A percentile compares a stretch with the other conserved stretches of the same genome.
These are phyloP conservation scores for Calephelis nemesis DNA, from an alignment of 1,140 invertebrate species.

Conservation along the genomic window DNA sequence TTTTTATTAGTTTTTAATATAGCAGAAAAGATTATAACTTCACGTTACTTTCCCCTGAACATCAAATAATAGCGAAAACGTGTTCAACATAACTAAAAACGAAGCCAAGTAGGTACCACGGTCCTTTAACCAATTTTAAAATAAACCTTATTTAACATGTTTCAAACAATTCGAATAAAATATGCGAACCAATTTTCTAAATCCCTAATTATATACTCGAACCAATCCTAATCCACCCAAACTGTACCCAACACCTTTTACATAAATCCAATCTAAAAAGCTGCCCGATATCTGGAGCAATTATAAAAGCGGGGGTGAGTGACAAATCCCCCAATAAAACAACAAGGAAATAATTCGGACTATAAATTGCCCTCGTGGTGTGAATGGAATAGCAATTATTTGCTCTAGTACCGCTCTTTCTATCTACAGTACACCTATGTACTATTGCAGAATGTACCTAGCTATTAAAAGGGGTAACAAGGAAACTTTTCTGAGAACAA, in stretches of 20 bases:
- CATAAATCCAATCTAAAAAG: constrained; percentile 73
- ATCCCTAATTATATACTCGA: constrained; percentile 55
- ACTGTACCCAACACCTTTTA: constrained; percentile 48
- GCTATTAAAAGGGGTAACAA: too few relatives aligned
- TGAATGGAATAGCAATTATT: constrained; percentile 80
- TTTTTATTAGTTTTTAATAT: too few relatives aligned
- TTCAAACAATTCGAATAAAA: constrained; percentile 22
- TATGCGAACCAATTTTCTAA: constrained; percentile 32
- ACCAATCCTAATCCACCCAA: constrained; percentile 53
- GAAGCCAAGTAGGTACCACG: too few relatives aligned
- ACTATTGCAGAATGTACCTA: background rate
- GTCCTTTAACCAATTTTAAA: background rate
- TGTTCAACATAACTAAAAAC: too few relatives aligned
- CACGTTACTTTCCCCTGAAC: too few relatives aligned
- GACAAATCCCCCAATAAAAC: constrained; percentile 79
- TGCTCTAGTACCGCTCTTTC: constrained; percentile 60
- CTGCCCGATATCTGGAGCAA: constrained; percentile 71
- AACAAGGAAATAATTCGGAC: constrained; percentile 79
- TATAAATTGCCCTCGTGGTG: constrained; percentile 74
- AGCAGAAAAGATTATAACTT: too few relatives aligned
- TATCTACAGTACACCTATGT: background rate
- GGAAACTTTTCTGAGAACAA: too few relatives aligned
- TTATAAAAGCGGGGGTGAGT: constrained; percentile 72
- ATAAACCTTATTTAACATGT: background rate
- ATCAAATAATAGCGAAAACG: too few relatives aligned